These are phyloP conservation scores for Drosophila ustulata DNA, from an alignment of 2,888 invertebrate genomes.

Conservation along the genomic window DNA sequence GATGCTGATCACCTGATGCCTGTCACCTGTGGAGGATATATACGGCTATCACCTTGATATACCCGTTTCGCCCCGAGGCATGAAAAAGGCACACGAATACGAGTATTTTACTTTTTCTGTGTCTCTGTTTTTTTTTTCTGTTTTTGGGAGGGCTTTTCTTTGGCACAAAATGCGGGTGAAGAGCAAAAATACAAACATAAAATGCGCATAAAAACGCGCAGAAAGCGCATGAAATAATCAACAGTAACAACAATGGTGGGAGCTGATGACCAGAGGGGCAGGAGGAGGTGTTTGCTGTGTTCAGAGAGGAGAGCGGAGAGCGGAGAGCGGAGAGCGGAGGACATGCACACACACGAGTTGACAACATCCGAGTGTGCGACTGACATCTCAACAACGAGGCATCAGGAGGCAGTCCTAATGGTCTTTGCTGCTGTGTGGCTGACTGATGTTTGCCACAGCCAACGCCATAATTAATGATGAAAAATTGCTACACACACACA, in stretches of 20 bases:
- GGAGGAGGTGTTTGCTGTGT: constrained; percentile 7
- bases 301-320: too few species aligned
- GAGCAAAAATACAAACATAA: constrained; percentile 74
- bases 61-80: not conserved
- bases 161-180: constrained; percentile 30
- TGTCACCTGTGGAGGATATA: not conserved
- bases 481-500: constrained; percentile 71
- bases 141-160: constrained; percentile 34
- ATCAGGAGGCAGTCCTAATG: constrained; percentile 60
- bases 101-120: constrained; percentile 29
- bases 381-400: constrained; percentile 70
- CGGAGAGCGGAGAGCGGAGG: not conserved
- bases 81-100: constrained; percentile 6
- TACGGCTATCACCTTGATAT: not conserved
- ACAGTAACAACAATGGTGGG: constrained; percentile 67
- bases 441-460: constrained; percentile 78
- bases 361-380: constrained; percentile 75
- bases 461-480: constrained; percentile 79
- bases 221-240: constrained; percentile 78
- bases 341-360: constrained; percentile 60
- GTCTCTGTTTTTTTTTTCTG: not conserved
- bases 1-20: not conserved
- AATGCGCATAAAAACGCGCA: constrained; percentile 77
- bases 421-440: constrained; percentile 68
- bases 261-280: constrained; percentile 45